These are phyloP conservation scores for Drosophila melanogaster DNA, from an alignment of 1,140 invertebrate genomes.

Conservation along the genomic window Release_6_plus_ISO1_MT NT_033777.3:26086001-26086500, in stretches of 20 bases:
- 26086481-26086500: slow-evolving; percentile 74
- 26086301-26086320: slow-evolving; percentile 10
- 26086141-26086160: not conserved
- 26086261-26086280: no score
- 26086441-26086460: slow-evolving; percentile 49
- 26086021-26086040: slow-evolving; percentile 28
- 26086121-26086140: not conserved
- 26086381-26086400: slow-evolving; percentile 51
- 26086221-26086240: no score
- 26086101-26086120: not conserved
- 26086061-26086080: not conserved
- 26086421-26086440: slow-evolving; percentile 49
- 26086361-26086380: slow-evolving; percentile 36
- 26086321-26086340: slow-evolving; percentile 43
- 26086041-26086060: slow-evolving; percentile 47
- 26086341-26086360: slow-evolving; percentile 32
- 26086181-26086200: no score
- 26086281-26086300: not conserved
- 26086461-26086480: slow-evolving; percentile 23
- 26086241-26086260: no score
- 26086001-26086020: slow-evolving; percentile 43
- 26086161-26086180: no score
- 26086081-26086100: not conserved
- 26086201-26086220: no score
- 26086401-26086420: slow-evolving; percentile 41